A percentile compares a stretch with the other conserved stretches of the same genome.
Conservation (phyloP, 2,888 invertebrate genomes). For the Macrosoma leucophasiata region DNA sequence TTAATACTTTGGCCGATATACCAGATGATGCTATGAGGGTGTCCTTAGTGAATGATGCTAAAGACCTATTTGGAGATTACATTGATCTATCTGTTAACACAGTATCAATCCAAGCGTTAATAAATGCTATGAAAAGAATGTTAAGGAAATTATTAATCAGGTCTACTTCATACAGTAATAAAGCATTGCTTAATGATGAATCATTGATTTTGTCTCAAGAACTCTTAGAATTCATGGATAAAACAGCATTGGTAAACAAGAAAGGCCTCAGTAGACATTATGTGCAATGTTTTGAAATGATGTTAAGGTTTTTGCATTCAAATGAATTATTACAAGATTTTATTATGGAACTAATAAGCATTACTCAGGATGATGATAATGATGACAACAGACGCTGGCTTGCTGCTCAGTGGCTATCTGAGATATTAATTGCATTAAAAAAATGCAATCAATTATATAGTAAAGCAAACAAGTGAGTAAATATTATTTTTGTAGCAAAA, state of each 20-base stretch:
- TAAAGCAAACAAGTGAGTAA: slow-evolving; percentile 43
- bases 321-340: slow-evolving; percentile 67
- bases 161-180: slow-evolving; percentile 36
- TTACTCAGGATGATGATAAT: slow-evolving; percentile 45
- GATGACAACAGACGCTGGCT: slow-evolving; percentile 42
- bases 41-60: slow-evolving; percentile 49
- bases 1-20: slow-evolving; percentile 55
- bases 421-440: slow-evolving; percentile 58
- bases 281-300: slow-evolving; percentile 69
- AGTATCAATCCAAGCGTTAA: slow-evolving; percentile 41
- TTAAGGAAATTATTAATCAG: slow-evolving; percentile 44
- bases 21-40: slow-evolving; percentile 46
- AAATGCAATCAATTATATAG: slow-evolving; percentile 50
- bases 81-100: slow-evolving; percentile 46
- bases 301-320: slow-evolving; percentile 68
- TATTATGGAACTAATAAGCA: slow-evolving; percentile 54
- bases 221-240: slow-evolving; percentile 40
- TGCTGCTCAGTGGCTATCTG: slow-evolving; percentile 72
- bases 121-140: slow-evolving; percentile 39
- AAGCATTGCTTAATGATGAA: slow-evolving; percentile 46
- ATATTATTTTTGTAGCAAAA: too few species aligned
- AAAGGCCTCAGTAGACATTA: slow-evolving; percentile 39
- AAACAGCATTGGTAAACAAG: slow-evolving; percentile 24
- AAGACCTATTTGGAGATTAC: slow-evolving; percentile 45
- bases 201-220: slow-evolving; percentile 55